phyloP scores from a whole-genome alignment of 2,888 invertebrate genomes.

The Cabera pusaria region DNA sequence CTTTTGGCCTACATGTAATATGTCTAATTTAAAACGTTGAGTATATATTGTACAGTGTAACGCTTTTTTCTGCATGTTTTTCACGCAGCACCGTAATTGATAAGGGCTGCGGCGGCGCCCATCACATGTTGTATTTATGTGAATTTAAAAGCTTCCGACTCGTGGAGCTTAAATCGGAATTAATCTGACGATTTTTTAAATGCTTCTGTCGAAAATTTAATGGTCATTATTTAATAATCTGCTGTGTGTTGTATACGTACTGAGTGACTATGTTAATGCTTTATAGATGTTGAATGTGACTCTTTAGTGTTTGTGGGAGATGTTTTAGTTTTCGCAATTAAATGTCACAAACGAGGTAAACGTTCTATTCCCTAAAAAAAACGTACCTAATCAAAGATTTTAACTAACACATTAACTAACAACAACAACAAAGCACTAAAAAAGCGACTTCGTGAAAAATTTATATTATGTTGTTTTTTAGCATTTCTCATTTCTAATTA shows the following conservation, averaged over 20 bases:
- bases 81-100: slow-evolving; percentile 71
- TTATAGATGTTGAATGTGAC: no score
- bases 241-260: slow-evolving; percentile 16
- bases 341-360: no score
- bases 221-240: slow-evolving; percentile 59
- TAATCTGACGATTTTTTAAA: slow-evolving; percentile 64
- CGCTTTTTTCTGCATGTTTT: slow-evolving; percentile 54
- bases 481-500: no score
- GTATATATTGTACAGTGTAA: slow-evolving; percentile 63
- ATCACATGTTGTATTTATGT: slow-evolving; percentile 78
- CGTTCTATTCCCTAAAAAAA: no score
- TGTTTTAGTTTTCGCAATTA: no score
- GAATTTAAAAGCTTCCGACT: slow-evolving; percentile 76
- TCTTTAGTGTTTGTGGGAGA: no score
- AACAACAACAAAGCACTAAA: no score
- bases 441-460: no score
- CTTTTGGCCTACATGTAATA: slow-evolving; percentile 15
- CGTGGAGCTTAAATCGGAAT: slow-evolving; percentile 69
- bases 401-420: no score
- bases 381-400: no score
- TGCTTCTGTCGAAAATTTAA: slow-evolving; percentile 54
- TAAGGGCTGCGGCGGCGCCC: slow-evolving; percentile 64
- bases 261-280: no score
- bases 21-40: slow-evolving; percentile 37
- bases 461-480: no score